Conservation (phyloP, 2,888 invertebrate species). For the Iphiclides podalirius region DNA sequence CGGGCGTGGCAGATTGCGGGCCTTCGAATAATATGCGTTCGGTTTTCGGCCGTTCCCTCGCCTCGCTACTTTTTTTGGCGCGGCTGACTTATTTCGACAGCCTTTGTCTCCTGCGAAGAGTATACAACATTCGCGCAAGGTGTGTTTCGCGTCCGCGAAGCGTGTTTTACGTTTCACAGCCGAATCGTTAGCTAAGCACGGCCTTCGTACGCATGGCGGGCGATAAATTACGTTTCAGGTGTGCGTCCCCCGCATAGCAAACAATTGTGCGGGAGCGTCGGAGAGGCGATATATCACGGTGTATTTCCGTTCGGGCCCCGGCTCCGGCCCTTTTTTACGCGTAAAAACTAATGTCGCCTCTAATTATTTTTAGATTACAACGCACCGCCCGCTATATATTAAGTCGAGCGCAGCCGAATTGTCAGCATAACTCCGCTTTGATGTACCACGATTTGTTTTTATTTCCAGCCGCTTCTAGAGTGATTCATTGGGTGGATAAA, state of each 20-base stretch:
- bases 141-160: neutral
- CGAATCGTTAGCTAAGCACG: constrained; percentile 3
- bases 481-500: constrained; percentile 74
- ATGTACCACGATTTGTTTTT: constrained; percentile 77
- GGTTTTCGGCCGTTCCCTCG: constrained; percentile 49
- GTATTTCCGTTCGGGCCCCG: constrained; percentile 70
- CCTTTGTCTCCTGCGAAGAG: constrained; percentile 28
- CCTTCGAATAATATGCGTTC: constrained; percentile 71
- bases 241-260: constrained; percentile 47
- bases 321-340: constrained; percentile 74
- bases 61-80: constrained; percentile 50
- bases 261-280: constrained; percentile 60
- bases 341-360: constrained; percentile 78
- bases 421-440: constrained; percentile 79
- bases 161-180: neutral
- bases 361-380: constrained; percentile 80
- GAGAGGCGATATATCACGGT: constrained; percentile 67
- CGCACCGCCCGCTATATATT: constrained; percentile 77
- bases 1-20: no score
- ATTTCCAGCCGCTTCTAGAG: constrained; percentile 67
- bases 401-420: constrained; percentile 73
- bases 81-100: constrained; percentile 52
- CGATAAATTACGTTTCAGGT: constrained; percentile 20
- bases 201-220: no score
- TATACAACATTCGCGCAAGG: constrained; percentile 37